These are phyloP conservation scores for Clusia tigrina DNA, from an alignment of 2,888 invertebrate genomes.

Conservation along the genomic window DNA sequence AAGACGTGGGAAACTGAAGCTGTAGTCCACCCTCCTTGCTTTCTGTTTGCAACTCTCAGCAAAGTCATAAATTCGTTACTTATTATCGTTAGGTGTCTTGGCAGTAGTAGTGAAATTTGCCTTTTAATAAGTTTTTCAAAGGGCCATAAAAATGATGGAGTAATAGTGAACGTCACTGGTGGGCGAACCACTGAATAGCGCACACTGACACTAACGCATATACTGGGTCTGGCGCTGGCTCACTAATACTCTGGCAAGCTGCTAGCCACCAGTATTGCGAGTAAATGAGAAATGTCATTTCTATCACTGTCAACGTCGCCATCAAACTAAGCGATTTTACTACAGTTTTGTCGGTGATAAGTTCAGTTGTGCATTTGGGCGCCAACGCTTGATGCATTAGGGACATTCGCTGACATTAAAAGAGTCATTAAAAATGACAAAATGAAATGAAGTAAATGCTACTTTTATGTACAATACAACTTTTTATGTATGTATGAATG, in stretches of 20 bases:
- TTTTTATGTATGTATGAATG: too few relatives aligned
- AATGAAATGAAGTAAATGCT: neutral
- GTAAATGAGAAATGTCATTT: neutral
- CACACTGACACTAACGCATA: neutral
- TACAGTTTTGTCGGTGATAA: neutral
- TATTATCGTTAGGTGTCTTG: too few relatives aligned
- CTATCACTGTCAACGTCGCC: neutral
- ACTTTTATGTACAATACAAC: too few relatives aligned
- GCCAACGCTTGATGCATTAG: neutral
- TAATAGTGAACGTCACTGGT: neutral
- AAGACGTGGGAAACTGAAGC: too few relatives aligned
- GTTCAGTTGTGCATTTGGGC: neutral
- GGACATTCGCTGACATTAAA: neutral
- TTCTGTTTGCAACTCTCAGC: too few relatives aligned
- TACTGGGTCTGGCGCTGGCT: too few relatives aligned
- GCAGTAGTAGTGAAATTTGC: neutral
- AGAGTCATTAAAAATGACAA: neutral
- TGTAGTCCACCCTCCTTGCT: too few relatives aligned
- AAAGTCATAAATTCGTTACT: too few relatives aligned
- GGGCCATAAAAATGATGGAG: neutral
- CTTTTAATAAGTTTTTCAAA: slow-evolving; percentile 11
- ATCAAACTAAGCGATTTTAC: slow-evolving; percentile 6
- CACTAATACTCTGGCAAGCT: neutral
- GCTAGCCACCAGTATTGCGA: neutral
- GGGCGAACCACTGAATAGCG: neutral